Base-by-base conservation (phyloP, 1,140 invertebrate species). In the Ceratina calcarata region DNA sequence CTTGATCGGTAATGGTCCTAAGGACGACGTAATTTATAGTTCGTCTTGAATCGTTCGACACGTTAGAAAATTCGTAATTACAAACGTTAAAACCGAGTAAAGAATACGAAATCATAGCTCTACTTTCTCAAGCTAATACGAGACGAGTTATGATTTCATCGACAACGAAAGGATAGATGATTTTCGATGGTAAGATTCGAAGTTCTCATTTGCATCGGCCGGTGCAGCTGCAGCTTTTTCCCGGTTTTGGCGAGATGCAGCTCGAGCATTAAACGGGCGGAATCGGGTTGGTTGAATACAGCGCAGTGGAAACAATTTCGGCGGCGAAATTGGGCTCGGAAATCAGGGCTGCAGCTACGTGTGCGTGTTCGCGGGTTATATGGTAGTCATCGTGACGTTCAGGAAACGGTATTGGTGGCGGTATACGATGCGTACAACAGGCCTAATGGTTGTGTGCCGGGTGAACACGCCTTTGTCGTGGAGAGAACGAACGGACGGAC, bases 271-370 rank as follows among this genome's bases (percentile, higher is more conserved):
- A 78, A 71, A 70, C 80, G 37, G 32, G 79, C 55, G 67, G 62
- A 53, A 64, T 32, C 55, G 24, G 65, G 68, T 60, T 61, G 70
- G 64, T 64, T 66, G n/a, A 77, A 67, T 24, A 57, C 78, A 71
- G 64, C 67, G 64, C 67, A 61, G 66, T 78, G 74, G 68, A 88
- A 89, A 86, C 83, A 87, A 88, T 89, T 84, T 79, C 70, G 65
- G 32, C 7, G 13, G 24, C 61, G 66, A 85, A 87, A 86, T 86
- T 83, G 81, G 81, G 68, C 74, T 65, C 78, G 16, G 27, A 65
- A 57, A 16, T 64, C 73, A 18, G 78, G 75, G 69, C 73, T 57
- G 65, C 64, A 22, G 57, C 37, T 45, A 45, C 37, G 37, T 45
- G 37, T 45, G 37, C 37, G 37, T 45, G 37, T 45, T 6, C 37